phyloP scores from a whole-genome alignment of 2,797 vertebrate genomes.

The Psittacula echo region DNA sequence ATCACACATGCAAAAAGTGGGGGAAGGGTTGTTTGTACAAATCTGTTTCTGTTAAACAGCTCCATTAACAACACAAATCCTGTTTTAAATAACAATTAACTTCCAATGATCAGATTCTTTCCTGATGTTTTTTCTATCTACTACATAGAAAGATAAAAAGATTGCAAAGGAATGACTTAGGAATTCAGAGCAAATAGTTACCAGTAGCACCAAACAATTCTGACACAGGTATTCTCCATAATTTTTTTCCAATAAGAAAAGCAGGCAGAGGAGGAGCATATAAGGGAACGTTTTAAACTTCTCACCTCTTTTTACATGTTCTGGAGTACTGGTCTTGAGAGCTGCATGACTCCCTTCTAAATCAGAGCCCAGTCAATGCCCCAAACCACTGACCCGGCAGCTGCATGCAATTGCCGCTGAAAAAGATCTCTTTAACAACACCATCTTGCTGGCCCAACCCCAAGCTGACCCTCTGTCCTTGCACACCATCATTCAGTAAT shows the following conservation, averaged over 20 bases:
- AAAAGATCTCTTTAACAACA: not conserved
- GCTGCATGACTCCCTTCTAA: not conserved
- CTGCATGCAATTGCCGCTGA: not conserved
- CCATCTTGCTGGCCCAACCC: not conserved
- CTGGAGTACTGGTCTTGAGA: not conserved
- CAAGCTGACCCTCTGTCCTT: not conserved
- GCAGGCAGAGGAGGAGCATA: not conserved
- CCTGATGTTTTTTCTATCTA: not conserved
- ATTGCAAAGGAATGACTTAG: not conserved
- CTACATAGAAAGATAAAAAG: not conserved
- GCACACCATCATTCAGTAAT: not conserved
- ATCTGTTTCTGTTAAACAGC: slow-evolving; percentile 60
- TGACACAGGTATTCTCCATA: not conserved
- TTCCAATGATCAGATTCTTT: not conserved
- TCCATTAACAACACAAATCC: slow-evolving; percentile 61
- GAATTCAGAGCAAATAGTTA: not conserved
- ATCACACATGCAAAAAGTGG: slow-evolving; percentile 54
- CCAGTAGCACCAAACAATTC: not conserved
- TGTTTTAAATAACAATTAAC: slow-evolving; percentile 45
- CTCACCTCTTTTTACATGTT: not conserved
- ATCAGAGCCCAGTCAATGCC: not conserved
- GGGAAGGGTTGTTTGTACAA: slow-evolving; percentile 51
- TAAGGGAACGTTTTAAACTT: not conserved
- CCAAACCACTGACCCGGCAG: slow-evolving; percentile 2
- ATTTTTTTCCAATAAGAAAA: not conserved